Percentiles rank a stretch among this genome's conserved stretches.
Evolutionary conservation across 2,113 vertebrate genomes (phyloP).

Genomic region (Neolamprologus brichardi): DNA sequence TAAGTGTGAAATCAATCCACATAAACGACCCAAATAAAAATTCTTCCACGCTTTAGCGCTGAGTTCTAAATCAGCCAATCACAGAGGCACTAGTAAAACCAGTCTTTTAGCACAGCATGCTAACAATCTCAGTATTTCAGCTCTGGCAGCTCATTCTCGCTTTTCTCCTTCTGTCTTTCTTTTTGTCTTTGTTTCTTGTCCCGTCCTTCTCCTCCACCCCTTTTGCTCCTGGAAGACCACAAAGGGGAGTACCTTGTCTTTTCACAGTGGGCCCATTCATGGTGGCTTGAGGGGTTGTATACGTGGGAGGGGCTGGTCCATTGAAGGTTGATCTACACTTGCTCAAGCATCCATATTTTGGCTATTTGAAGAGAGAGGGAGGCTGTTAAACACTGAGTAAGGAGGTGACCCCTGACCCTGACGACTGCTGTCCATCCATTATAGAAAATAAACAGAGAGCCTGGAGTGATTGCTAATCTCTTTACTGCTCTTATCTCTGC

Average conservation of each 20-base stretch:
- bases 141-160: constrained; percentile 45
- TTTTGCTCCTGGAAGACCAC: constrained; percentile 19
- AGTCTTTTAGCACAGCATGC: constrained; percentile 31
- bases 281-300: constrained; percentile 25
- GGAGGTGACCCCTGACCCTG: constrained; percentile 60
- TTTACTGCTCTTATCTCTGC: neutral
- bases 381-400: constrained; percentile 63
- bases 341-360: constrained; percentile 65
- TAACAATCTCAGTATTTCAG: constrained; percentile 61
- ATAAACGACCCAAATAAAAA: constrained; percentile 65
- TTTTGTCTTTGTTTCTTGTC: constrained; percentile 15
- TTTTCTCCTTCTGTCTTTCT: constrained; percentile 40
- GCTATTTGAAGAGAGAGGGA: constrained; percentile 51
- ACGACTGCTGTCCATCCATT: constrained; percentile 40
- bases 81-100: constrained; percentile 49
- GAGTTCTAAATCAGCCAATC: constrained; percentile 59
- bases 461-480: neutral
- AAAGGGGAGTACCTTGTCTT: constrained; percentile 24
- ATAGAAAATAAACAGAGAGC: constrained; percentile 38
- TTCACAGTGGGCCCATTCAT: neutral
- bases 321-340: constrained; percentile 55
- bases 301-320: constrained; percentile 30
- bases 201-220: constrained; percentile 34
- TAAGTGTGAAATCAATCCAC: constrained; percentile 74
- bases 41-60: neutral